These are phyloP conservation scores for Galaxias olidus DNA, from an alignment of 2,797 vertebrate genomes.

Conservation along the genomic window DNA sequence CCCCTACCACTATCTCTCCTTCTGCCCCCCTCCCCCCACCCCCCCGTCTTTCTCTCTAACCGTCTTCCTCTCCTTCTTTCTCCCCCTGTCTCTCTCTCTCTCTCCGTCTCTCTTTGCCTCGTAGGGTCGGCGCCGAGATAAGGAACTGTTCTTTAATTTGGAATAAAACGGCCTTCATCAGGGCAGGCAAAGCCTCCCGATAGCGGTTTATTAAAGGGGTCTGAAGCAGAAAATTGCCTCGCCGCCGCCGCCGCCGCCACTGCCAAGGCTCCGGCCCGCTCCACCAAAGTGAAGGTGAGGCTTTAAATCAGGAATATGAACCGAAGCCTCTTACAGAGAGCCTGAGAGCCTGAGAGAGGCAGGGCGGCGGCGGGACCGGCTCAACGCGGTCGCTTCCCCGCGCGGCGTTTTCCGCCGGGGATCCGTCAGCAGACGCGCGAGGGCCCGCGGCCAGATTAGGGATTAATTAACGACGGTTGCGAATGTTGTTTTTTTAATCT, in stretches of 20 bases:
- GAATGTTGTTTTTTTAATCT: slow-evolving; percentile 78
- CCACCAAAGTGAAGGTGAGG: slow-evolving; percentile 72
- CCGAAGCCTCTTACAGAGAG: slow-evolving; percentile 55
- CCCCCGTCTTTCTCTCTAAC: slow-evolving; percentile 33
- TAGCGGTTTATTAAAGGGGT: slow-evolving; percentile 78
- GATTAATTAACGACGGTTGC: slow-evolving; percentile 72
- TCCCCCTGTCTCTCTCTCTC: slow-evolving; percentile 52
- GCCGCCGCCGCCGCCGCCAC: slow-evolving; percentile 50
- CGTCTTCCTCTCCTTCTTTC: slow-evolving; percentile 28
- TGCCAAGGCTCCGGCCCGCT: slow-evolving; percentile 65
- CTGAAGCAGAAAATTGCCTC: slow-evolving; percentile 80
- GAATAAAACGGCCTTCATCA: slow-evolving; percentile 81
- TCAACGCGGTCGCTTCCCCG: too few species aligned
- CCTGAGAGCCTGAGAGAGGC: slow-evolving; percentile 41
- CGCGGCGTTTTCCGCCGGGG: too few species aligned
- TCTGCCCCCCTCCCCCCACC: background rate
- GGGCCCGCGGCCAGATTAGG: slow-evolving; percentile 55
- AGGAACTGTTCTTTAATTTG: slow-evolving; percentile 80
- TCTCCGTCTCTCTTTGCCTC: slow-evolving; percentile 48
- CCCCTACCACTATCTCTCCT: too few species aligned
- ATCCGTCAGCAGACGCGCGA: too few species aligned
- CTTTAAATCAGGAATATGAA: slow-evolving; percentile 78
- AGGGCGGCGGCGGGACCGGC: background rate
- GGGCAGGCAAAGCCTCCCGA: slow-evolving; percentile 66
- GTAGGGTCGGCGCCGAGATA: slow-evolving; percentile 65